Base-by-base conservation (phyloP, 2,113 vertebrate species). In the Colius striatus region DNA sequence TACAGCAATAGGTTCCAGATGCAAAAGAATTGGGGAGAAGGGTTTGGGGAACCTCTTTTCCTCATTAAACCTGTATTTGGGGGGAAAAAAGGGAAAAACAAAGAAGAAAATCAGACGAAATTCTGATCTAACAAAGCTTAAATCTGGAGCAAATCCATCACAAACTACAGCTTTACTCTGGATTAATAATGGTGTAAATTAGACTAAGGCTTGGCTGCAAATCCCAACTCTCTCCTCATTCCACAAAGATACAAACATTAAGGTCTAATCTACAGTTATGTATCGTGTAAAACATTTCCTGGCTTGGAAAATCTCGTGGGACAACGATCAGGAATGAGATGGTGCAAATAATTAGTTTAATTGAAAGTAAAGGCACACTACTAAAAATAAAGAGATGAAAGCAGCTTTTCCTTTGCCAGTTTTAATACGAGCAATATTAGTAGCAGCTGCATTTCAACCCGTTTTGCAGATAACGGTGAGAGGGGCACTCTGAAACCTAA, bases 341-440 rank as follows among this genome's bases (percentile, higher is more conserved):
- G 82, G 85, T 90, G 72, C 92, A 96, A 91, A 94, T 66, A 90
- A 96, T 96, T 80, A 67, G 43, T 83, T 95, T 95, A 96, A 96
- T 86, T 93, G 91, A 79, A 90, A 93, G 73, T 84, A 79, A 63
- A 90, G 80, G 68, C 73, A 73, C 18, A 17, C 32, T 54, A 70
- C 79, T 90, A 76, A 79, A 74, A 61, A 23, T 57, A 83, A 65
- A 86, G 95, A 87, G 92, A 92, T 91, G 82, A 91, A 96, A 96
- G 91, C 32, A 10, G n/a, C 34, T 66, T 84, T 93, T 62, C 66
- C 45, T 79, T 83, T 79, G 70, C 63, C 71, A 82, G 81, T 83
- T 94, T 89, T 74, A 95, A 53, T 79, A 66, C 1, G 1, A 89
- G 74, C 83, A 65, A 55, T 34, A 88, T 95, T 94, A 91, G 84